phyloP scores from a whole-genome alignment of 2,888 invertebrate genomes.

The Meiosimyza decipiens region DNA sequence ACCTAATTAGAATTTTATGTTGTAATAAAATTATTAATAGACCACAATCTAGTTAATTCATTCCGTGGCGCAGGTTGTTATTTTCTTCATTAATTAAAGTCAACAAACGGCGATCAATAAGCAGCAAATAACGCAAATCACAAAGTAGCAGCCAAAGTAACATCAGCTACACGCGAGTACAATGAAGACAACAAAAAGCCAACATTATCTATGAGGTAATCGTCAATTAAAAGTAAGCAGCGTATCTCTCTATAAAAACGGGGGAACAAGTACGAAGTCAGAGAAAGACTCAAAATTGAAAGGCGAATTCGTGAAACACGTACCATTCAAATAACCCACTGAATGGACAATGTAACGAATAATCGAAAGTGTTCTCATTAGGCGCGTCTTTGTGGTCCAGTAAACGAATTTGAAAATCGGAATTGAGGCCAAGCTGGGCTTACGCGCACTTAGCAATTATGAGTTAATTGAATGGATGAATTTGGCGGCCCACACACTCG shows the following conservation, averaged over 20 bases:
- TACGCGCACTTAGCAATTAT: no score
- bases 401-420: no score
- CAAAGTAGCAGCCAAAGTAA: no score
- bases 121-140: neutral
- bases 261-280: neutral
- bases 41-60: constrained; percentile 8
- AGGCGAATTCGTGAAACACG: no score
- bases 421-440: no score
- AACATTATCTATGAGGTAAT: constrained; percentile 16
- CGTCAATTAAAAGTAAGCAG: constrained; percentile 10
- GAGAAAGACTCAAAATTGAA: no score
- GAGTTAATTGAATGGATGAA: no score
- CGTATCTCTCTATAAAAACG: constrained; percentile 8
- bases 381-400: no score
- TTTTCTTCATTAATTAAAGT: constrained; percentile 6
- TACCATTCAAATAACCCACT: no score
- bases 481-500: no score
- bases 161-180: neutral
- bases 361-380: no score
- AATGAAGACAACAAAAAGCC: neutral
- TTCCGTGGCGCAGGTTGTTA: neutral
- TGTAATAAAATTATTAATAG: neutral
- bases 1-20: constrained; percentile 5
- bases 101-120: neutral
- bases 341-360: no score